Conservation (phyloP, 2,888 invertebrate species). For the Lasioglossum oenotherae region DNA sequence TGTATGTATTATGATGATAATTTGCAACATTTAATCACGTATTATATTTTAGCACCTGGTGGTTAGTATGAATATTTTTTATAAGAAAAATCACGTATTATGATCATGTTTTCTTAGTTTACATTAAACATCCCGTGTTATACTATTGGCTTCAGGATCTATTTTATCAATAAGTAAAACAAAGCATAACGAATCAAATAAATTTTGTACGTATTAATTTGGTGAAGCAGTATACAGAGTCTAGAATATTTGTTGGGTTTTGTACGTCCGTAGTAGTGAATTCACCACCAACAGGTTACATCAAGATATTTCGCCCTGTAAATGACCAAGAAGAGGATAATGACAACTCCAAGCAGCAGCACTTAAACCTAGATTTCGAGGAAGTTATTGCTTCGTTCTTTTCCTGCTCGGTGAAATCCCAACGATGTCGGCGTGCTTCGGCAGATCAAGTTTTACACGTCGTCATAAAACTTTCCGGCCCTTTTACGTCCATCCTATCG, state of each 20-base stretch:
- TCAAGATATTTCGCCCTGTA: background rate
- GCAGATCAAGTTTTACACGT: constrained; percentile 37
- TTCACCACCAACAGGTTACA: background rate
- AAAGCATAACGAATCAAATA: background rate
- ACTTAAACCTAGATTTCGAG: background rate
- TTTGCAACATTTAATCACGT: background rate
- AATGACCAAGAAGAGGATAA: background rate
- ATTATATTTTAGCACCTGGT: too few species aligned
- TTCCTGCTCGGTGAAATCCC: constrained; percentile 6
- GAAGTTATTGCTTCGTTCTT: background rate
- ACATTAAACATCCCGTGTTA: background rate
- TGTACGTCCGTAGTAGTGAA: background rate
- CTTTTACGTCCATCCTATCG: constrained; percentile 34
- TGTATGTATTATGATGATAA: background rate
- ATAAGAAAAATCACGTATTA: too few species aligned
- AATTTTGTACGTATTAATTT: background rate
- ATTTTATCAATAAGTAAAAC: background rate
- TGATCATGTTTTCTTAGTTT: too few species aligned
- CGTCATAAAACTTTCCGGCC: constrained; percentile 48
- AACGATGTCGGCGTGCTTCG: background rate
- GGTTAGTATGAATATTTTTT: too few species aligned
- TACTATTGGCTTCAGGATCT: background rate
- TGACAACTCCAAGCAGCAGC: background rate
- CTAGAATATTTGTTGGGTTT: background rate
- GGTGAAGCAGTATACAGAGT: background rate